A percentile compares a stretch with the other conserved stretches of the same genome.
phyloP scores from a whole-genome alignment of 2,113 vertebrate species.

The Microtus montanus region DNA sequence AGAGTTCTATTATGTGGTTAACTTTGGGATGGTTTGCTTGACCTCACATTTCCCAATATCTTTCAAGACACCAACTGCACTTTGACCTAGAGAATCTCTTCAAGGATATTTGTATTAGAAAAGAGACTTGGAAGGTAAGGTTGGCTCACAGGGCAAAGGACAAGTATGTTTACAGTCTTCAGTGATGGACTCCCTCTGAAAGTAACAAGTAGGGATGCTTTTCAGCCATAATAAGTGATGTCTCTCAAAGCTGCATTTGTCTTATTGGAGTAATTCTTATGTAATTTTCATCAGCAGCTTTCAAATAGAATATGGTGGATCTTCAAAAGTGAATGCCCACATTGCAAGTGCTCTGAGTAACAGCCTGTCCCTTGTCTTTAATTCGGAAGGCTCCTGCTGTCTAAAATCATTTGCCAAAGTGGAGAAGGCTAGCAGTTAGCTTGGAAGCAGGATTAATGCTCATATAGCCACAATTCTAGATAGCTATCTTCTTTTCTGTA shows the following conservation, averaged over 20 bases:
- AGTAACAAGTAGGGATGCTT: neutral
- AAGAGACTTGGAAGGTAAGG: neutral
- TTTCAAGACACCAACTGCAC: neutral
- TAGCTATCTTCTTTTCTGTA: neutral
- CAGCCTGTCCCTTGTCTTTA: neutral
- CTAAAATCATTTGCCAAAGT: neutral
- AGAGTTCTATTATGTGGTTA: neutral
- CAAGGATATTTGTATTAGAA: neutral
- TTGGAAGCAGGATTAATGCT: neutral
- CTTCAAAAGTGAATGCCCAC: neutral
- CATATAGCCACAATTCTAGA: neutral
- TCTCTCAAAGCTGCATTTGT: neutral
- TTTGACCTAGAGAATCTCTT: constrained; percentile 1
- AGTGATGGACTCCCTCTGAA: neutral
- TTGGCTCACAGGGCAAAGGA: neutral
- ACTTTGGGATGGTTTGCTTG: neutral
- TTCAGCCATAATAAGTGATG: neutral
- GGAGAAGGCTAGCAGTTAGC: neutral
- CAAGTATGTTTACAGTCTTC: neutral
- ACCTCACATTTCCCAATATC: neutral
- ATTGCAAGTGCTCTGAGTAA: neutral
- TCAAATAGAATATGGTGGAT: neutral
- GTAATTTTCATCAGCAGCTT: neutral
- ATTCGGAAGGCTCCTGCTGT: neutral
- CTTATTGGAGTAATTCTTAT: neutral